Evolutionary conservation across 2,888 invertebrate genomes (phyloP).

Genomic region (Herminia tarsipennalis): DNA sequence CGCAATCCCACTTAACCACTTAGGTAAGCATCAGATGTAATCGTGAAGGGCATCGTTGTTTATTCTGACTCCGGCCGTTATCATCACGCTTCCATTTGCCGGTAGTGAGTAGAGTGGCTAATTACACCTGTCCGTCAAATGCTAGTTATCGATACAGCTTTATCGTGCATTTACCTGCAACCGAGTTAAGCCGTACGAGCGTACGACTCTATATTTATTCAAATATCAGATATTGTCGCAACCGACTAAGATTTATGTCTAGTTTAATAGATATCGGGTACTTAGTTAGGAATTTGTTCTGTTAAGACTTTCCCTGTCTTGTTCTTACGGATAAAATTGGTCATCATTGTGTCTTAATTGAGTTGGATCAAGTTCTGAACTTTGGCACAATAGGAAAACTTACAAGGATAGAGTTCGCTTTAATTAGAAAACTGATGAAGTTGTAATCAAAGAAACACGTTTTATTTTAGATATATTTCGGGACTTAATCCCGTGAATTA

Average conservation of each 20-base stretch:
- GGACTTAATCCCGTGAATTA: no score
- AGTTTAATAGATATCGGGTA: conserved; percentile 42
- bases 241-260: conserved; percentile 44
- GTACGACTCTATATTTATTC: conserved; percentile 47
- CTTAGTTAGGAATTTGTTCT: conserved; percentile 37
- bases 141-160: conserved; percentile 61
- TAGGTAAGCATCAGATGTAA: conserved; percentile 56
- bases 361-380: conserved; percentile 26
- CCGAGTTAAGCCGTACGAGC: conserved; percentile 48
- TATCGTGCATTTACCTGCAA: conserved; percentile 66
- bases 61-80: conserved; percentile 60
- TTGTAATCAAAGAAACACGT: conserved; percentile 12
- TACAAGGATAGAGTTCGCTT: conserved; percentile 11
- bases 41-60: conserved; percentile 76
- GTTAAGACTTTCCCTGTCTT: conserved; percentile 41
- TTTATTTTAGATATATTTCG: no score
- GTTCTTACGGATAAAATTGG: conserved; percentile 30
- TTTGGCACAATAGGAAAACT: conserved; percentile 25
- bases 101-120: conserved; percentile 64
- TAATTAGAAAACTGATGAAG: conserved; percentile 10
- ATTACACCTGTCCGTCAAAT: conserved; percentile 80
- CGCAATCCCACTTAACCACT: conserved; percentile 66
- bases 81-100: conserved; percentile 66
- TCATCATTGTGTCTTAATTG: conserved; percentile 39
- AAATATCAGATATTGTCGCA: conserved; percentile 48